Base-by-base conservation (phyloP, 2,113 vertebrate species). In the Python bivittatus region DNA sequence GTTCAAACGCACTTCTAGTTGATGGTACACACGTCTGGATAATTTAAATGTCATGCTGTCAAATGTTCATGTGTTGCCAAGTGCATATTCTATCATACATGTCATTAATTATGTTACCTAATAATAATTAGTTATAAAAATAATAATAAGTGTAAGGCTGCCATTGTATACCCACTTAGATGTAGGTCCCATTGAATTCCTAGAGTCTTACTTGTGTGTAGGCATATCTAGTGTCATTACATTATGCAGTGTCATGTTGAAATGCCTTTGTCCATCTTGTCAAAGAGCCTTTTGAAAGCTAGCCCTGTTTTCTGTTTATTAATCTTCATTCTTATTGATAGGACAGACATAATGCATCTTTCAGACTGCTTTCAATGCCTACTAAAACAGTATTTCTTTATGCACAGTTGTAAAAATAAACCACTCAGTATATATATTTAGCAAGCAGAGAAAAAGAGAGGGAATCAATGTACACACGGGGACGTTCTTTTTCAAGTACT, bases 381-480 rank as follows among this genome's bases (percentile, higher is more conserved):
- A 22, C 94, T 92, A 91, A 90, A 95, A 97, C 97, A 98, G 94
- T 95, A 94, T 88, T 57, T 89, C 96, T 96, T 97, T 97, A 96
- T 97, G 93, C 87, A 86, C 86, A 15, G 88, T 23, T 89, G 92
- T 92, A 68, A 96, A 97, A 97, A 96, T 87, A 95, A 96, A 97
- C 92, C 58, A 84, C 91, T 44, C 86, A 94, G 93, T 95, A 93
- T 20, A 83, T 96, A 96, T 92, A 94, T 27, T n/a, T 87, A 61
- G 96, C 89, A 8, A 42, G 1, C 93, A 96, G 96, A 95, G n/a
- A 79, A 79, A 33, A 79, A 95, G 94, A 96, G 93, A 95, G 86
- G 38, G 6, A 38, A 95, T 95, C 96, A 83, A 68, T 96, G 95
- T 52, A 95, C 91, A 95, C 96, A 97, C 97, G 96, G 94, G 90